These are phyloP conservation scores for Drosophila paranaensis DNA, from an alignment of 2,888 invertebrate genomes.

Conservation along the genomic window DNA sequence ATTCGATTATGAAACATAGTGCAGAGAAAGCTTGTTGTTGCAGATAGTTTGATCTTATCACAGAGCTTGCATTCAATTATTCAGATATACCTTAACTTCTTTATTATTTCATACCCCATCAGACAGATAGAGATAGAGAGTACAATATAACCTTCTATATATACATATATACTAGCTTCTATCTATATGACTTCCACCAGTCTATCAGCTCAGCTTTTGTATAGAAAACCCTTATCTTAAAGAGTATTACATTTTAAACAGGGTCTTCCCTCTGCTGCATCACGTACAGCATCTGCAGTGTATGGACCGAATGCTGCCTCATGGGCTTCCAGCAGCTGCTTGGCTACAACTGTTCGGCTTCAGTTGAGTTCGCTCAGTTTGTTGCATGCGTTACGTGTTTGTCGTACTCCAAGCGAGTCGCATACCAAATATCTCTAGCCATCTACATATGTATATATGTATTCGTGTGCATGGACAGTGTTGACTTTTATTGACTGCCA, in stretches of 20 bases:
- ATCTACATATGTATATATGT: constrained; percentile 1
- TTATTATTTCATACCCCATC: no score
- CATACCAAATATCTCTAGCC: constrained; percentile 19
- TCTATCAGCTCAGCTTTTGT: not conserved
- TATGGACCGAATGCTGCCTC: constrained; percentile 16
- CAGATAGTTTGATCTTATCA: not conserved
- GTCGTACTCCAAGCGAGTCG: constrained; percentile 17
- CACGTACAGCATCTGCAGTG: constrained; percentile 36
- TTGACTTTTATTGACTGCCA: constrained; percentile 61
- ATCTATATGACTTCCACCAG: not conserved
- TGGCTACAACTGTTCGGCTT: constrained; percentile 23
- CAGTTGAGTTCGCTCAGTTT: constrained; percentile 6
- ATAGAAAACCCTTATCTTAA: not conserved
- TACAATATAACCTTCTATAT: not conserved
- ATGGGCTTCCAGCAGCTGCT: constrained; percentile 20
- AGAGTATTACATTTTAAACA: not conserved
- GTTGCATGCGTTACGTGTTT: constrained; percentile 32
- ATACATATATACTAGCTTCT: no score
- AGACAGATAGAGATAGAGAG: no score
- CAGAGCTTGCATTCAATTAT: not conserved
- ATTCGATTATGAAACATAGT: not conserved
- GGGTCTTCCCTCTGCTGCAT: constrained; percentile 7
- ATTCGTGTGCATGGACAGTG: constrained; percentile 19
- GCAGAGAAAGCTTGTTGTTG: not conserved
- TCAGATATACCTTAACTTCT: not conserved